Evolutionary conservation across 2,888 invertebrate genomes (phyloP), one percentile per base, ranked within the genome.

Genomic region (Parnassius smintheus): DNA sequence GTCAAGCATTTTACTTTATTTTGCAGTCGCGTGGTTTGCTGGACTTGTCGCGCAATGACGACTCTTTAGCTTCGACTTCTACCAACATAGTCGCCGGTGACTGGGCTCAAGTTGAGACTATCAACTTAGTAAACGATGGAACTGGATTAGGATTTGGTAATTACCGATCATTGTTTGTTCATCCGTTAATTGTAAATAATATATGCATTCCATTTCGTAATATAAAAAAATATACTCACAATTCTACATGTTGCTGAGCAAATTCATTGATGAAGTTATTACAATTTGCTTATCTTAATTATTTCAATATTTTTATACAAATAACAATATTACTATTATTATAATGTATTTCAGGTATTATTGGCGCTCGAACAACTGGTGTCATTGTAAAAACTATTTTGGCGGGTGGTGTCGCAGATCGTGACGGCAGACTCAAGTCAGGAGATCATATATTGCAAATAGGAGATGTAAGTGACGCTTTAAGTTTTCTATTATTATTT

Each of bases 351-450:
- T 46, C 64, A 92, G 92, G 98, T 66, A 99, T 99, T 77, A 98
- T 99, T 78, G 99, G 99, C 35, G 97, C 97, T 56, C 95, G 98
- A 73, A 98, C 98, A 71, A 98, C 99, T 71, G 99, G 99, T 8
- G 99, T 99, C n/a, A 99, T 99, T 68, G 99, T 99, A 12, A 99
- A 99, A 88, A 99, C 99, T 13, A 99, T 99, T 72, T 92, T 99
- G 65, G 98, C 98, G 0, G 99, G 98, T 8, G 99, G 99, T 60
- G 98, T 99, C 2, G 99, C 99, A 9, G 99, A 99, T 88, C 94
- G 98, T 73, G 99, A 99, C 92, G 98, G 98, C n/a, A 94, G 98
- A 57, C 93, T 99, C 57, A 97, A 97, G 78, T 98, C 98, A 78
- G 99, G 99, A 8, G 99, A 99, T 89, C 99, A 99, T 88, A 98